Evolutionary conservation across 1,140 invertebrate species (phyloP), one percentile per base, ranked within the genome.

Genomic region (Ceratosolen fusciceps): DNA sequence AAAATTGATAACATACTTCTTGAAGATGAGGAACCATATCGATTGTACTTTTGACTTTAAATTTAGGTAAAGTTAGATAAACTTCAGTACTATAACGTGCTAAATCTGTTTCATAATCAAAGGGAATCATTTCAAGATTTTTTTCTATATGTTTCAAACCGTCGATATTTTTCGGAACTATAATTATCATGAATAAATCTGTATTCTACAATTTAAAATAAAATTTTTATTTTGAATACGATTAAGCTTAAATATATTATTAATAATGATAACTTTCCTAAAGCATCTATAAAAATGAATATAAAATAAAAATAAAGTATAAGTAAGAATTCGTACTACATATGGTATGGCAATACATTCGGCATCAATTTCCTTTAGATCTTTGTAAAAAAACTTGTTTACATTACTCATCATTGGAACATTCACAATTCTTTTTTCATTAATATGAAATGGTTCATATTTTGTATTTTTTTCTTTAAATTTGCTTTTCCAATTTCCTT

Each of bases 401-500:
- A 86, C 88, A 2, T 89, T 88, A 54, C 87, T 87, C 94, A 94
- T 95, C 82, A 92, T 93, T 72, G 91, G 87, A 75, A 92, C 92
- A 79, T 90, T 85, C 0, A 90, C 85, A 7, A 84, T 87, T 47
- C 90, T 84, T 29, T 79, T 86, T 31, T 90, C 86, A 74, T 84
- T 86, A 2, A 91, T 79, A 80, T 92, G 88, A 84, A 95, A 95
- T 49, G 89, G 83, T 71, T 88, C 86, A 10, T 88, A 84, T 16
- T 82, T 82, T 0, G 95, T 95, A 1, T 83, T 70, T 9, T 86
- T 81, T 47, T 87, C 83, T 78, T 91, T 83, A 83, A 96, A 96
- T 80, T 91, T 90, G 47, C 87, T 83, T 56, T 89, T 84, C 95
- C 95, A 96, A 43, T 90, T 87, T n/a, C 93, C 94, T 90, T 95